Evolutionary conservation across 2,113 vertebrate species (phyloP).

Genomic region (Nibea albiflora): DNA sequence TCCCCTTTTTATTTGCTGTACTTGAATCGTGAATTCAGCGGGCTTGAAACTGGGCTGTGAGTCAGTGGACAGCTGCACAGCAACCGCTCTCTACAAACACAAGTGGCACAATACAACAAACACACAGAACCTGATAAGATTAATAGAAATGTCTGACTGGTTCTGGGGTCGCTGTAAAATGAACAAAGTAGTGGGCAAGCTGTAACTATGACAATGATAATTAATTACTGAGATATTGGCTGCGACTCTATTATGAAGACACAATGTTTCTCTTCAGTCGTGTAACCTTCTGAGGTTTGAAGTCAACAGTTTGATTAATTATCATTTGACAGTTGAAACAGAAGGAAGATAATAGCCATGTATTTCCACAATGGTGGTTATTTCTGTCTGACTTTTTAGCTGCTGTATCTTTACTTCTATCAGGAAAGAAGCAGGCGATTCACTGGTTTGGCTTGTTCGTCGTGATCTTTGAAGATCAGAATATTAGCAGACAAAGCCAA

Average conservation of each 20-base stretch:
- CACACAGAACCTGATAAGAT: slow-evolving; percentile 38
- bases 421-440: background rate
- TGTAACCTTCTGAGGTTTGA: background rate
- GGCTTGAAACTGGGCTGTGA: slow-evolving; percentile 7
- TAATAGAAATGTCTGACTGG: slow-evolving; percentile 19
- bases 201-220: slow-evolving; percentile 10
- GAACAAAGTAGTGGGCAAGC: slow-evolving; percentile 9
- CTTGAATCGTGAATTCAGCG: slow-evolving; percentile 4
- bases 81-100: slow-evolving; percentile 52
- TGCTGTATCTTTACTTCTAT: background rate
- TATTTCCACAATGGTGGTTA: background rate
- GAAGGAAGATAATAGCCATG: background rate
- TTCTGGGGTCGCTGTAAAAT: slow-evolving; percentile 13
- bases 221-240: slow-evolving; percentile 2
- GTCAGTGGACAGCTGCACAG: slow-evolving; percentile 47
- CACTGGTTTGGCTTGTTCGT: background rate
- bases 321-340: background rate
- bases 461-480: slow-evolving; percentile 3
- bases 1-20: slow-evolving; percentile 3
- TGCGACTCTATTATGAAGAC: background rate
- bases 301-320: background rate
- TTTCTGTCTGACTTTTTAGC: slow-evolving; percentile 11
- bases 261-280: background rate
- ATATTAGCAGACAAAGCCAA: background rate
- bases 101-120: slow-evolving; percentile 25